Base-by-base conservation (phyloP, 2,113 vertebrate genomes). In the Notarius lentiginosus region DNA sequence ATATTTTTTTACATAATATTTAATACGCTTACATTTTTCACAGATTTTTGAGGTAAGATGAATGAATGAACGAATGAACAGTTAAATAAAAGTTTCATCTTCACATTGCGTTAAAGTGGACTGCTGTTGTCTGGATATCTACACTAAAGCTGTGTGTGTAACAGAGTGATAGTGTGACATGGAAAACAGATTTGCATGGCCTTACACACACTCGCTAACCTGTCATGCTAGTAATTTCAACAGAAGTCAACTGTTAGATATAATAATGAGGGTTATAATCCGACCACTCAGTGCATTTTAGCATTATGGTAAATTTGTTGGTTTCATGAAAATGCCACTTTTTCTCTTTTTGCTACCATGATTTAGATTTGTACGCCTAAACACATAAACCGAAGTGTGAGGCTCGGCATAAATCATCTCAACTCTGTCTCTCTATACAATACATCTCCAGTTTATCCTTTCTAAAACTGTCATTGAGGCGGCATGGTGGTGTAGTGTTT, bases 121-220 rank as follows among this genome's bases (percentile, higher is more conserved):
- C 56, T 81, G 56, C 56, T 12, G 55, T 41, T n/a, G 18, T 81
- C 30, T 22, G 56, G n/a, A 41, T 81, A 81, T 81, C 79, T 81
- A 11, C 30, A 47, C 17, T 61, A 47, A 81, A 81, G 56, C 56
- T 61, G 79, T 81, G 30, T 61, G 76, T 34, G 80, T 90, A 72
- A 84, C 75, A 82, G 84, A 77, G 56, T 89, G n/a, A 77, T 70
- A 73, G 51, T 70, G 83, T 73, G 63, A 79, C 79, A 47, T 47
- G 24, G 76, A 89, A 79, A 41, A 53, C 82, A 27, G 41, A 86
- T 90, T 79, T 61, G 30, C 55, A 63, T 30, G 53, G 53, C 86
- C 27, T 41, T 79, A 84, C 82, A 87, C 85, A 86, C 82, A 81
- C 34, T 82, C 75, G 86, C 88, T 91, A 93, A 92, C 58, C 84